Evolutionary conservation across 2,797 vertebrate genomes (phyloP).

Genomic region (Todus mexicanus): DNA sequence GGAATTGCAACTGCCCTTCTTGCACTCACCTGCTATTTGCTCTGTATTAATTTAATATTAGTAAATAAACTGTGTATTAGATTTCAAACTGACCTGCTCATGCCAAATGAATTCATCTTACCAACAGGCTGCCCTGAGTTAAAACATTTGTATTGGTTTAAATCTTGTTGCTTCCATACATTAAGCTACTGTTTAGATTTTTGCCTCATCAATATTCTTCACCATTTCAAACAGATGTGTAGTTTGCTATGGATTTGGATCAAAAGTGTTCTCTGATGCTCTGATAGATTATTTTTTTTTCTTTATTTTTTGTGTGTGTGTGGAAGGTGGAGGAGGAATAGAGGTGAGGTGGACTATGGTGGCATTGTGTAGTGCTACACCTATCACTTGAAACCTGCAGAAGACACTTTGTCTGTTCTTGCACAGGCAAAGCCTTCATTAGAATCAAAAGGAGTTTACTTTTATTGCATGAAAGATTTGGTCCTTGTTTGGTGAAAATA

Average conservation of each 20-base stretch:
- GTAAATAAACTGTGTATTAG: constrained; percentile 37
- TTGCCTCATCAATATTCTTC: neutral
- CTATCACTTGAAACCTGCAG: neutral
- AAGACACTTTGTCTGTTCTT: neutral
- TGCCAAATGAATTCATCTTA: constrained; percentile 12
- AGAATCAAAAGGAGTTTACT: neutral
- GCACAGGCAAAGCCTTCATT: neutral
- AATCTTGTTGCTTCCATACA: neutral
- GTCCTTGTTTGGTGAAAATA: neutral
- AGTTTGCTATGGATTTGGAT: neutral
- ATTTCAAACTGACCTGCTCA: constrained; percentile 25
- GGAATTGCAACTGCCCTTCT: constrained; percentile 6
- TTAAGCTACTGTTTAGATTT: constrained; percentile 11
- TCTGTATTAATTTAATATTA: constrained; percentile 42
- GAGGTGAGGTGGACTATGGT: neutral
- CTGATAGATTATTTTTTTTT: neutral
- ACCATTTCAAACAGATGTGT: neutral
- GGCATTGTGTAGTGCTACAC: neutral
- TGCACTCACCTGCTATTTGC: constrained; percentile 25
- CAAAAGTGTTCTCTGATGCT: neutral
- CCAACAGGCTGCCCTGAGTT: constrained; percentile 9
- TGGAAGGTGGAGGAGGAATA: neutral
- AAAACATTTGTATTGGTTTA: constrained; percentile 5
- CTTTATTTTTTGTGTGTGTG: neutral
- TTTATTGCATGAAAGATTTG: neutral